Evolutionary conservation across 2,113 vertebrate species (phyloP), one percentile per base, ranked within the genome.

Genomic region (Hydrolagus affinis): DNA sequence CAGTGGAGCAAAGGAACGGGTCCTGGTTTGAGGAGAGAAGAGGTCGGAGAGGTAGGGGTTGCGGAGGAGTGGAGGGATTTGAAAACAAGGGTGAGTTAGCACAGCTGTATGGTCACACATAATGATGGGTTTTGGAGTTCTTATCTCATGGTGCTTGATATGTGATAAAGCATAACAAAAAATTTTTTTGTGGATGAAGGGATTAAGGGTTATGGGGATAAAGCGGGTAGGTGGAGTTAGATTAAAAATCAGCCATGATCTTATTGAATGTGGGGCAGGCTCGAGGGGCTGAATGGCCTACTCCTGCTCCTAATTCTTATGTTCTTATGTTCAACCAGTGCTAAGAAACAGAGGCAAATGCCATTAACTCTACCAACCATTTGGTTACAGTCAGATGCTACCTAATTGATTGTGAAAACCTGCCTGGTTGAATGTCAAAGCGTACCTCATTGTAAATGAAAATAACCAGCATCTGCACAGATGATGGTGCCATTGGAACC

Each of bases 91-190:
- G 62, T 80, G 76, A n/a, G 62, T 64, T 32, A 17, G 17, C 25
- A 83, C 60, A 83, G 66, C 30, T 30, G 66, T 8, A 11, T 4
- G 9, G 62, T 83, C 78, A 83, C 78, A 83, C 60, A 32, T 28
- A 62, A 64, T 64, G 32, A 83, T 64, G 23, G 78, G 66, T 83
- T 60, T 66, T 66, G 28, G 62, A 32, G 78, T 83, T 83, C 15
- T 83, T 83, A 25, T 28, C 78, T 83, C 25, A 64, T 25, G 59
- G 57, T 15, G 64, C 76, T 62, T 80, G 25, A 83, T 28, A 66
- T 9, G 60, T 83, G 78, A 83, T 62, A 19, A 66, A 32, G 66
- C 78, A 83, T 66, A 68, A 17, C 12, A n/a, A n/a, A n/a, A n/a
- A n/a, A n/a, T n/a, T n/a, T n/a, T n/a, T n/a, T n/a, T n/a, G n/a